Evolutionary conservation across 2,888 invertebrate species (phyloP), one percentile per base, ranked within the genome.

Genomic region (Cartodere bifasciata): DNA sequence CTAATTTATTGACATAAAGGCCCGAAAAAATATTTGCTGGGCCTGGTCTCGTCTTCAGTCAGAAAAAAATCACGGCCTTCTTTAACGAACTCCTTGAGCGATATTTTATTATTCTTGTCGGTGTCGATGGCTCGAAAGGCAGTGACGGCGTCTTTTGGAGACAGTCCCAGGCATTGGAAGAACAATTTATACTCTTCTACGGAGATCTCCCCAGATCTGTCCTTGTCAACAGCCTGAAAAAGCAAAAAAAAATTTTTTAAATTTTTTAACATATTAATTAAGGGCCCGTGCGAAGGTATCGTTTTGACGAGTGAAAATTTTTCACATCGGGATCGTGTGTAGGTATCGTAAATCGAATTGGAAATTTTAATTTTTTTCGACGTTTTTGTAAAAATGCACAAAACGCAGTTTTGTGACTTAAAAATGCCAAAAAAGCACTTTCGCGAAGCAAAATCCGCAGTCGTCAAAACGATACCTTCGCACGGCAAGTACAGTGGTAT

Each of bases 11-110:
- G n/a, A 17, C 69, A 66, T 28, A 85, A 63, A 5, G 86, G 85
- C 16, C 86, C 86, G 84, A 85, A 87, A 51, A 86, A 86, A 68
- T 82, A 76, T 62, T 79, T 83, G 46, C 85, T 85, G 36, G 84
- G 76, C 42, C 68, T 70, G 3, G 63, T 67, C 44, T 80, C 73
- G 52, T 86, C 78, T 51, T 85, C 81, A 1, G 80, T 75, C 29
- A 77, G 61, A 60, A 86, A 84, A 56, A 76, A 86, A 40, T 86
- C 83, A 36, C 78, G 74, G 14, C 86, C 86, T 34, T 83, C 67
- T 49, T 75, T 76, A 13, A 85, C 74, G 52, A 86, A 86, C 57
- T 86, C 86, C 52, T 82, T 73, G 34, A 73, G 53, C 12, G 77
- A 77, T 32, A 86, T 55, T 56, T 74, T 76, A 23, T 85, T 85